Evolutionary conservation across 2,888 invertebrate genomes (phyloP), one percentile per base, ranked within the genome.

Genomic region (Drosophila acutilabella): DNA sequence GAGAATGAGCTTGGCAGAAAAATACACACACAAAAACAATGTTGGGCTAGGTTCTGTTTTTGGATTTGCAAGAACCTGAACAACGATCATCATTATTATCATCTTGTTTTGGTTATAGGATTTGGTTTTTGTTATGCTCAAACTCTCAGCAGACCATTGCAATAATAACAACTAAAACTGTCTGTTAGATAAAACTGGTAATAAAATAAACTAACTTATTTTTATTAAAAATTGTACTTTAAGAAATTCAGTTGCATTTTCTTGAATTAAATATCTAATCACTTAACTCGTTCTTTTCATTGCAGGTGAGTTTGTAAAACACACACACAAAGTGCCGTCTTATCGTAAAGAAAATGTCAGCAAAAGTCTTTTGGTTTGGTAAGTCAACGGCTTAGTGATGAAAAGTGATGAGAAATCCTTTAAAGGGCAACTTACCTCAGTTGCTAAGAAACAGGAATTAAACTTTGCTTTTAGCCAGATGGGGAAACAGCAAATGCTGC

Each of bases 1-100:
- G 20, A 20, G 20, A 20, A 45, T 56, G 56, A 56, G 45, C 33
- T 56, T 20, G 56, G 56, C 56, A 56, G 20, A 36, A 3, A 11
- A 36, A 36, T 36, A 36, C 30, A 30, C 30, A 36, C 36, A 80
- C 65, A 83, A 82, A 79, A 84, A 77, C 84, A 84, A 81, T 77
- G 84, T 82, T 82, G 84, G 79, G 84, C 54, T 79, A 82, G 82
- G 80, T 80, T 81, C 69, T 50, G 67, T 50, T 71, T 61, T 61
- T 53, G 53, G 54, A 38, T 75, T 67, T 62, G 69, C 59, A 60
- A 60, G 60, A 76, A 66, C 58, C 65, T 58, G 77, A 64, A 66
- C 71, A 71, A 65, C 69, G 66, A 20, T 66, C 76, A 20, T 66
- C 76, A 74, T 84, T 74, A 84, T 81, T 75, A 81, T 83, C 86